Base-by-base conservation (phyloP, 37 sponge, comb jelly and placozoan species). In the Chondrilla cf. caribensis region DNA sequence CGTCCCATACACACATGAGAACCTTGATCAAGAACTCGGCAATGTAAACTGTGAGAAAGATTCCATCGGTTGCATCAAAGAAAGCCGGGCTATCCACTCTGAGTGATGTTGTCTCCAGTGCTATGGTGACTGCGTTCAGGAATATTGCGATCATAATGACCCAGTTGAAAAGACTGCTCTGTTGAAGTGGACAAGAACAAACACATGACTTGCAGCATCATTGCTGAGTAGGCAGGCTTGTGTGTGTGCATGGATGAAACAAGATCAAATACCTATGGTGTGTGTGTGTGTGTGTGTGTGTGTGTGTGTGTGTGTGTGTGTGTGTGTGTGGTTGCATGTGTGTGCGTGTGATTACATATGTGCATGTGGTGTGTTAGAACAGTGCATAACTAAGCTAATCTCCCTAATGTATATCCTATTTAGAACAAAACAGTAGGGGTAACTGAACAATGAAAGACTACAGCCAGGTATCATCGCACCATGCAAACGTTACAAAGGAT, bases 51-150 rank as follows among this genome's bases (percentile, higher is more conserved):
- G 58, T 78, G 17, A 93, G 55, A 60, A 93, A 93, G 37, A 93
- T 82, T 15, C 51, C 39, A 41, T 93, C 87, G 19, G 82, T 84
- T 2, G 43, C 54, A 3, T 40, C 60, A 60, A 93, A 89, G 82
- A 93, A 64, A 15, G 70, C 37, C 2, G 90, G 90, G 31, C 77
- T 15, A 25, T 81, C 66, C 25, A 40, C 54, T 0, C 58, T 54
- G 32, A 93, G 82, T 8, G 87, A 78, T 17, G 79, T 89, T 9
- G 93, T 93, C 64, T 93, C 93, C 83, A 93, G 42, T 57, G 90
- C 90, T 43, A 93, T 89, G 68, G 84, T 86, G 58, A 89, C 25
- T 26, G 89, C 78, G 31, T 89, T 93, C 67, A 89, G 84, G 77
- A 86, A 43, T 18, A 93, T 93, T 43, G 81, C 43, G 28, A 58